These are phyloP conservation scores for Plotosus lineatus DNA, from an alignment of 2,113 vertebrate genomes.

Conservation along the genomic window DNA sequence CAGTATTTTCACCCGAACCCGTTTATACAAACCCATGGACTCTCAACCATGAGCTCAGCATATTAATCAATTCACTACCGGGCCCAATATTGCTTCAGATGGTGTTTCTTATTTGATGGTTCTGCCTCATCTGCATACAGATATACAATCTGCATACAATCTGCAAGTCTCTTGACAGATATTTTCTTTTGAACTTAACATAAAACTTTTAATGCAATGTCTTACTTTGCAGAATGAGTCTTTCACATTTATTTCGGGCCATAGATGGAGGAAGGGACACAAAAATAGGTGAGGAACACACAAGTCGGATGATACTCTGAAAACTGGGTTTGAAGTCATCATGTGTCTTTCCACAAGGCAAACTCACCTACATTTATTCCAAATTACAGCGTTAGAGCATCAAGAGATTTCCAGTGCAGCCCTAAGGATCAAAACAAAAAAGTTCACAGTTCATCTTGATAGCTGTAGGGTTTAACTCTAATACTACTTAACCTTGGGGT, in stretches of 20 bases:
- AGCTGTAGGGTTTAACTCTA: neutral
- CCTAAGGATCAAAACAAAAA: neutral
- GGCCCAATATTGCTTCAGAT: too few species aligned
- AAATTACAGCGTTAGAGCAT: neutral
- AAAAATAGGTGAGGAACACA: too few species aligned
- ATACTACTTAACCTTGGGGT: neutral
- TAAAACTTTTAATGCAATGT: neutral
- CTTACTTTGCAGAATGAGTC: neutral
- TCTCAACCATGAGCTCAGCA: too few species aligned
- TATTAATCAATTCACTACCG: too few species aligned
- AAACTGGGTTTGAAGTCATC: neutral
- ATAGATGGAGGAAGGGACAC: neutral
- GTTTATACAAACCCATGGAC: too few species aligned
- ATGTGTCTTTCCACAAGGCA: neutral
- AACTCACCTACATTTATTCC: neutral
- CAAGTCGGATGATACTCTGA: neutral
- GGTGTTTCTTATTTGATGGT: too few species aligned
- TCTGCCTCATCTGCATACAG: neutral
- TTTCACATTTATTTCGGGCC: neutral
- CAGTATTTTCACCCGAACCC: too few species aligned
- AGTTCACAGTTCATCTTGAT: conserved; percentile 6
- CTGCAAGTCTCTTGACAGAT: neutral
- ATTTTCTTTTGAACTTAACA: neutral
- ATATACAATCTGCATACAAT: too few species aligned
- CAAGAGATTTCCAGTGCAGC: neutral